Base-by-base conservation (phyloP, 2,797 vertebrate species). In the Halcyon chelicuti region DNA sequence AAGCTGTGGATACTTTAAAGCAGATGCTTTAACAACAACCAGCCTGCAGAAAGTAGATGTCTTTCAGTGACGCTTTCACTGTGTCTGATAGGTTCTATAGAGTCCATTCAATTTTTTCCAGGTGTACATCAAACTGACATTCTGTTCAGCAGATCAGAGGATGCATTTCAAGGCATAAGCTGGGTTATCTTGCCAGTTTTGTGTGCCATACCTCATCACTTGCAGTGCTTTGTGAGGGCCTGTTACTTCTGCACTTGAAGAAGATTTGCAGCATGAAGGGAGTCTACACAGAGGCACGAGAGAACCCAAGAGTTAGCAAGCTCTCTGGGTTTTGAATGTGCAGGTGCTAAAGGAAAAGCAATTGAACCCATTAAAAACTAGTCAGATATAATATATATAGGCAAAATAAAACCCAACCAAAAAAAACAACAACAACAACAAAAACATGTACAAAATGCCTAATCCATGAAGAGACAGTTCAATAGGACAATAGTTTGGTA, bases 81-180 rank as follows among this genome's bases (percentile, higher is more conserved):
- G 14, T 44, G 6, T 57, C 51, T 73, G 19, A 58, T 20, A 62
- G 46, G 22, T 40, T 17, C 71, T 71, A 10, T 8, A 35, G 52
- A 33, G 42, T 40, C 47, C 15, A 28, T 61, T 51, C 60, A 4
- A 0, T 18, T 40, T 75, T 77, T 84, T 88, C 21, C 61, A 71
- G 11, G 7, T 0, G 0, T 52, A 26, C 21, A 18, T 51, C 33
- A 63, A 58, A 58, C 37, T 62, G 26, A 9, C 31, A 23, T 37
- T 57, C 51, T 39, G 39, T 62, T 86, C 58, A 75, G 52, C 26
- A 51, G 62, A 25, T 7, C 67, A 47, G 28, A 77, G 63, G 40
- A 11, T 60, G 20, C 26, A 31, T 66, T 88, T 82, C 26, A 71
- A 46, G 39, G 14, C 58, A 22, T 16, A 35, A 75, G 9, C 9